Percentiles rank a stretch among this genome's conserved stretches.
These are phyloP conservation scores for Stegodyphus dumicola DNA, from an alignment of 1,140 invertebrate genomes.

Conservation along the genomic window DNA sequence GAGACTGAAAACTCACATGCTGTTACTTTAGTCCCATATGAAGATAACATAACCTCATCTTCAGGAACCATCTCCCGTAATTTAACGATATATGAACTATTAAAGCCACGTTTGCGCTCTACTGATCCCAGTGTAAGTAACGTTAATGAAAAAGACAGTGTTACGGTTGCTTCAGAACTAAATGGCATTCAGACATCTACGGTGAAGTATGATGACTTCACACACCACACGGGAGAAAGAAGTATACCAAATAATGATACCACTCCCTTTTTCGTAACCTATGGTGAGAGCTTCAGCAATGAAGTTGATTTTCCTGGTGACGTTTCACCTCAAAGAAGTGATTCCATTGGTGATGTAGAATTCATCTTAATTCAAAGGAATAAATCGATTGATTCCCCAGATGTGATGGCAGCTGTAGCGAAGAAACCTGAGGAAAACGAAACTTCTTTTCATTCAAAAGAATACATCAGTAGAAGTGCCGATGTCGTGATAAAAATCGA, in stretches of 20 bases:
- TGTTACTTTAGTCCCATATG: no score
- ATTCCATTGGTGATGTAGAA: neutral
- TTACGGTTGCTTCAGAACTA: neutral
- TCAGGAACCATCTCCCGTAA: neutral
- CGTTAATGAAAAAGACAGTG: neutral
- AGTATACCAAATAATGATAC: neutral
- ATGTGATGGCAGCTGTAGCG: no score
- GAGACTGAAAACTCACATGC: no score
- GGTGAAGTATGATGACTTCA: no score
- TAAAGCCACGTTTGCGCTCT: constrained; percentile 6
- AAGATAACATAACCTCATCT: no score
- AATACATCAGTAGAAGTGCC: no score
- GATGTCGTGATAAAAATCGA: no score
- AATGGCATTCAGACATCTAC: no score
- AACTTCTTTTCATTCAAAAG: no score
- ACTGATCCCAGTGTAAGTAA: neutral
- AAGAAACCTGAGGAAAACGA: no score
- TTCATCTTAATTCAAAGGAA: neutral
- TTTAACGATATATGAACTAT: constrained; percentile 27
- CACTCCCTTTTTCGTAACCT: neutral
- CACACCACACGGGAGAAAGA: neutral
- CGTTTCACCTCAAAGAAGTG: neutral
- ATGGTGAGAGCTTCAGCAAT: neutral
- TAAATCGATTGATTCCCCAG: neutral
- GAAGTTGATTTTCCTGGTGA: neutral